Percentiles rank a stretch among this genome's conserved stretches.
Conservation (phyloP, 2,113 vertebrate genomes). For the Vimba vimba region DNA sequence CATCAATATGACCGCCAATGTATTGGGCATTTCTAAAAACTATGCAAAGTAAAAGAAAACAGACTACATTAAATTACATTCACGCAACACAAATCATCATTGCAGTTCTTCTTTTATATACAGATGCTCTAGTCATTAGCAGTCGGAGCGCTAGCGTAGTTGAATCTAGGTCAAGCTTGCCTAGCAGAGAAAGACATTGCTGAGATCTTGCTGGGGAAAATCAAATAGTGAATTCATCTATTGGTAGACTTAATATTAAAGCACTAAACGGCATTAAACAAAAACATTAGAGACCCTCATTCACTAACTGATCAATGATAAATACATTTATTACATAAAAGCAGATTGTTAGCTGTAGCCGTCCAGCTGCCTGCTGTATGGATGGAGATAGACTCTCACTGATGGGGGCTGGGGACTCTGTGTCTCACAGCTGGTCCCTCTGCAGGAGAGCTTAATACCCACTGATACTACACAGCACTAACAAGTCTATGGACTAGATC, state of each 20-base stretch:
- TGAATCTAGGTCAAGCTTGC: constrained; percentile 50
- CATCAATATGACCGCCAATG: not conserved
- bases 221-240: not conserved
- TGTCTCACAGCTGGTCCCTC: constrained; percentile 43
- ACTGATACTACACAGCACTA: constrained; percentile 28
- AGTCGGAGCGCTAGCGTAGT: constrained; percentile 21
- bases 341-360: not conserved
- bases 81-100: not conserved
- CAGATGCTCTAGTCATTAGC: constrained; percentile 44
- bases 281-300: not conserved
- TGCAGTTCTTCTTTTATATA: constrained; percentile 19
- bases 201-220: constrained; percentile 36
- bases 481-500: not conserved
- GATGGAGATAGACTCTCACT: not conserved
- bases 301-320: constrained; percentile 13
- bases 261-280: not conserved
- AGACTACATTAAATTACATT: not conserved
- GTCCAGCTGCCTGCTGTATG: not conserved
- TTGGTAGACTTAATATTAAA: constrained; percentile 19
- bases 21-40: not conserved
- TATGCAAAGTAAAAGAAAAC: not conserved
- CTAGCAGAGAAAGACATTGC: constrained; percentile 19
- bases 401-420: constrained; percentile 13
- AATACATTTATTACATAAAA: not conserved
- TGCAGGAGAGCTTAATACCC: constrained; percentile 41